These are phyloP conservation scores for Drosophila leontia DNA, from an alignment of 1,140 invertebrate species.

Conservation along the genomic window DNA sequence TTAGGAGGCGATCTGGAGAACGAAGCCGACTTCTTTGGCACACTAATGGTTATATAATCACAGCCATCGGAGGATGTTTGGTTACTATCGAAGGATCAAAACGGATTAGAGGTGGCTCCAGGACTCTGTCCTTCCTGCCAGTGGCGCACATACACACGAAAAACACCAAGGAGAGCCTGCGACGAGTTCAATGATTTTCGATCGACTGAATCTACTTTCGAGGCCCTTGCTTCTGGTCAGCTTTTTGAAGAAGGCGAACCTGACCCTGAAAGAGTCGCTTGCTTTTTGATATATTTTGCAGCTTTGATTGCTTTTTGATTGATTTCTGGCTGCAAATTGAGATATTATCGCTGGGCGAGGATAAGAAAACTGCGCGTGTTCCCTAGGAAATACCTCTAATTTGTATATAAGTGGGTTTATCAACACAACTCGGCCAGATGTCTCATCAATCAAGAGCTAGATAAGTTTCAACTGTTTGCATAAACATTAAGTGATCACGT, in stretches of 20 bases:
- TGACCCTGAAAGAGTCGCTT: constrained; percentile 30
- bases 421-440: constrained; percentile 7
- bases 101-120: not conserved
- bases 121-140: not conserved
- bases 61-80: constrained; percentile 56
- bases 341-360: constrained; percentile 35
- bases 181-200: constrained; percentile 35
- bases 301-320: constrained; percentile 72
- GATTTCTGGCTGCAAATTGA: constrained; percentile 41
- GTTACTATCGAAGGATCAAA: constrained; percentile 41
- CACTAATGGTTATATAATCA: constrained; percentile 68
- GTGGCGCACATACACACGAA: constrained; percentile 21
- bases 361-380: constrained; percentile 39
- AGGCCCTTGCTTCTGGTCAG: constrained; percentile 25
- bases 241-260: not conserved
- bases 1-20: constrained; percentile 58
- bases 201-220: constrained; percentile 45
- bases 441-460: constrained; percentile 47
- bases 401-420: constrained; percentile 38
- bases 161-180: constrained; percentile 7
- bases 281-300: constrained; percentile 10
- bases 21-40: constrained; percentile 73
- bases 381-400: constrained; percentile 23
- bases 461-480: constrained; percentile 28
- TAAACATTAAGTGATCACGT: constrained; percentile 56